Conservation (phyloP, 2,888 invertebrate species). For the Synergus gifuensis region DNA sequence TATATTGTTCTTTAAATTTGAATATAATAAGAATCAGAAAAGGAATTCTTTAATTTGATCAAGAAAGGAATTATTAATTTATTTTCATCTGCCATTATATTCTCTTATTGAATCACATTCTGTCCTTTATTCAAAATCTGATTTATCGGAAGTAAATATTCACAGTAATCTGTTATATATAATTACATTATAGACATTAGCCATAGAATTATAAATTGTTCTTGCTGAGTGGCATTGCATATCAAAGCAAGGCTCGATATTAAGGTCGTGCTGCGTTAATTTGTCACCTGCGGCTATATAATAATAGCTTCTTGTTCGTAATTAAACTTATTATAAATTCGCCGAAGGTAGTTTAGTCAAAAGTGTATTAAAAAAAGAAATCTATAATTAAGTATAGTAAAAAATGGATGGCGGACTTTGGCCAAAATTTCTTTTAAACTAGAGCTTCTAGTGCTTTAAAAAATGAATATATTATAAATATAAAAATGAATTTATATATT, state of each 20-base stretch:
- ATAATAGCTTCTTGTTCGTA: not conserved
- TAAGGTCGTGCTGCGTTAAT: constrained; percentile 8
- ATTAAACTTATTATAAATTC: constrained; percentile 23
- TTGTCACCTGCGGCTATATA: constrained; percentile 16
- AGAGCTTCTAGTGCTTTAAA: too few species aligned
- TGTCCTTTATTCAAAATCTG: not conserved
- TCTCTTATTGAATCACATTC: not conserved
- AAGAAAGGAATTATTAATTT: constrained; percentile 2
- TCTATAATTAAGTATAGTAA: not conserved
- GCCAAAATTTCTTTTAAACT: too few species aligned
- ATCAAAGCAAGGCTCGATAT: constrained; percentile 1
- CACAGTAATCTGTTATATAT: constrained; percentile 8
- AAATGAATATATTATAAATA: too few species aligned
- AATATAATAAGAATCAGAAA: not conserved
- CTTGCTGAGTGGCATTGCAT: constrained; percentile 6
- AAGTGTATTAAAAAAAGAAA: not conserved
- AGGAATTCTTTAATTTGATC: not conserved
- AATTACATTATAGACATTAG: constrained; percentile 7
- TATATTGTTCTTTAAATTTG: not conserved
- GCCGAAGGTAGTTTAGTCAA: not conserved
- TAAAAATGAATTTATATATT: too few species aligned
- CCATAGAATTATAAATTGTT: constrained; percentile 22
- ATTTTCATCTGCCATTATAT: not conserved
- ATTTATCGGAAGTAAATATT: constrained; percentile 6
- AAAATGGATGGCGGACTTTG: not conserved